phyloP scores from a whole-genome alignment of 2,797 vertebrate genomes.

The Enteromius argenteus region DNA sequence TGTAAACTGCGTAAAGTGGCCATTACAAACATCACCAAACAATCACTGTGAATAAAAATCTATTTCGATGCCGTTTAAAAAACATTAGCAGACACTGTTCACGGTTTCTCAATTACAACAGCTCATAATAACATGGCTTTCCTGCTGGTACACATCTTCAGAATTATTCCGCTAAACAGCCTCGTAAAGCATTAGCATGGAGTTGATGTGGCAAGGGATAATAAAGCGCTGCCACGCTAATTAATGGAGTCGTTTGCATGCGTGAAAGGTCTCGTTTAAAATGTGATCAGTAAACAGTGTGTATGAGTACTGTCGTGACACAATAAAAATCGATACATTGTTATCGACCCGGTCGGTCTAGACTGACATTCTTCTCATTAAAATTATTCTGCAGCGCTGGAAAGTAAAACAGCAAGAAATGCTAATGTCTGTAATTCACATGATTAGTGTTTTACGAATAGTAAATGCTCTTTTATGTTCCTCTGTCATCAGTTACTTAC shows the following conservation, averaged over 20 bases:
- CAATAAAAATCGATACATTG: conserved; percentile 67
- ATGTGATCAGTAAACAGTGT: conserved; percentile 41
- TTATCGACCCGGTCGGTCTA: not conserved
- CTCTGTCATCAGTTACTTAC: not conserved
- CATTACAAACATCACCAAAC: conserved; percentile 19
- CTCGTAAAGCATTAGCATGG: conserved; percentile 63
- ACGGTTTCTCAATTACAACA: conserved; percentile 22
- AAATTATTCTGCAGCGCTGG: not conserved
- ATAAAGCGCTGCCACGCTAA: conserved; percentile 64
- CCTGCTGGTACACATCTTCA: conserved; percentile 12
- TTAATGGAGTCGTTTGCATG: conserved; percentile 63
- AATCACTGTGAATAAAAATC: conserved; percentile 11
- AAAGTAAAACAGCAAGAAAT: not conserved
- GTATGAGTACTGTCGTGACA: conserved; percentile 63
- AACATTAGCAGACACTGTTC: conserved; percentile 29
- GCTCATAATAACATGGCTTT: conserved; percentile 12
- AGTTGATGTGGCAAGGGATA: conserved; percentile 58
- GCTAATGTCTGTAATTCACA: not conserved
- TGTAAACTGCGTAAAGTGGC: conserved; percentile 6
- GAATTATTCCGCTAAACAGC: conserved; percentile 59
- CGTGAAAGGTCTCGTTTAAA: conserved; percentile 62
- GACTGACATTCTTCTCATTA: not conserved
- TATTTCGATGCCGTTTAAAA: conserved; percentile 22
- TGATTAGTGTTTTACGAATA: not conserved
- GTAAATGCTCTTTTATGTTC: not conserved